phyloP scores from a whole-genome alignment of 37 sponge, comb jelly and placozoan genomes.

The Theonella swinhoei region DNA sequence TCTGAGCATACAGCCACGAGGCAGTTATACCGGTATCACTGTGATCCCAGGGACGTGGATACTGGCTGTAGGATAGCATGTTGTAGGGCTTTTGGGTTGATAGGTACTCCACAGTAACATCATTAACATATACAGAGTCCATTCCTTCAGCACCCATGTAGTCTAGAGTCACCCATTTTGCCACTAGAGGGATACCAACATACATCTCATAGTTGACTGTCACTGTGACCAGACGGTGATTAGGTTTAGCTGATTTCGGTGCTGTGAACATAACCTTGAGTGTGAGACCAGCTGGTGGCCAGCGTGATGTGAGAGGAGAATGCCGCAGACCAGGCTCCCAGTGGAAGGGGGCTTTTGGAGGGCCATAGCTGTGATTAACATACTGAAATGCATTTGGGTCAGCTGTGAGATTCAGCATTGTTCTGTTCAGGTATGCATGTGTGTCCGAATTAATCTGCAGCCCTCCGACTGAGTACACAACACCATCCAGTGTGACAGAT shows the following conservation, averaged over 20 bases:
- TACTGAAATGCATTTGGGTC: slow-evolving; percentile 31
- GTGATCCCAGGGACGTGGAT: slow-evolving; percentile 36
- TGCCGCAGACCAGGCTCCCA: slow-evolving; percentile 62
- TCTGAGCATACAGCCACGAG: slow-evolving; percentile 68
- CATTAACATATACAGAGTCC: slow-evolving; percentile 18
- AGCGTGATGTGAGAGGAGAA: slow-evolving; percentile 30
- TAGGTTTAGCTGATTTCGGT: slow-evolving; percentile 20
- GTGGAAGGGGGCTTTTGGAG: slow-evolving; percentile 50
- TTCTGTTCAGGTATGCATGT: slow-evolving; percentile 51
- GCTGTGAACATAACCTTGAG: slow-evolving; percentile 35
- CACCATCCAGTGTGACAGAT: slow-evolving; percentile 42
- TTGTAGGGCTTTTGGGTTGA: slow-evolving; percentile 61
- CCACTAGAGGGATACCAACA: slow-evolving; percentile 51
- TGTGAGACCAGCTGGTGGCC: slow-evolving; percentile 60
- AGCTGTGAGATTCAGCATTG: not conserved
- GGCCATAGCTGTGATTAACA: not conserved
- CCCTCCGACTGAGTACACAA: slow-evolving; percentile 44
- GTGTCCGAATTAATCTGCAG: not conserved
- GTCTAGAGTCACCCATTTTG: slow-evolving; percentile 60
- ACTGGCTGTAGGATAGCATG: not conserved
- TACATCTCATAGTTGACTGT: slow-evolving; percentile 67
- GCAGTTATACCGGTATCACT: slow-evolving; percentile 23
- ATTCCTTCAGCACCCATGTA: not conserved
- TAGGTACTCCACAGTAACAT: slow-evolving; percentile 22
- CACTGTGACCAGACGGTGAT: slow-evolving; percentile 19